phyloP scores from a whole-genome alignment of 2,797 vertebrate species.

The Potorous gilbertii region DNA sequence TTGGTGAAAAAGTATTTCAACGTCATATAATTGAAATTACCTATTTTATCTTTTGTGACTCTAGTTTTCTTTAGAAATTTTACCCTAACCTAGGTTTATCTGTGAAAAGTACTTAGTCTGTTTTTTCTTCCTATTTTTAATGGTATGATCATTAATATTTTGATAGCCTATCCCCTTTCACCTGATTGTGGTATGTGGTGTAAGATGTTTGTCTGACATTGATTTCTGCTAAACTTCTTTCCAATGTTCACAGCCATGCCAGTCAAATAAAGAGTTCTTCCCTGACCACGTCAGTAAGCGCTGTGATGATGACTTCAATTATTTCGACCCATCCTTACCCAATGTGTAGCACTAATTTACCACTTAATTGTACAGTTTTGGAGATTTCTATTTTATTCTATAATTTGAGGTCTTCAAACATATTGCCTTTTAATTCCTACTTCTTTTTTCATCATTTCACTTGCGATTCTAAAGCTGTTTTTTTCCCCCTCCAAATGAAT shows the following conservation, averaged over 20 bases:
- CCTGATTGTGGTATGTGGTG: neutral
- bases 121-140: neutral
- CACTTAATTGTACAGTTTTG: neutral
- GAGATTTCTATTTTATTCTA: neutral
- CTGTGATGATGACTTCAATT: neutral
- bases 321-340: neutral
- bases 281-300: neutral
- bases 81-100: neutral
- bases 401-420: neutral
- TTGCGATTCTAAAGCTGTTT: neutral
- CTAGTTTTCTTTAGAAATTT: neutral
- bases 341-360: neutral
- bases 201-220: neutral
- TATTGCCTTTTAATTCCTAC: neutral
- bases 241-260: neutral
- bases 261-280: neutral
- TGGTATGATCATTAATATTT: neutral
- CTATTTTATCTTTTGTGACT: neutral
- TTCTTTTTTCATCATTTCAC: neutral
- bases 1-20: neutral
- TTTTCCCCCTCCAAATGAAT: neutral
- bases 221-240: neutral
- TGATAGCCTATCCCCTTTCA: neutral
- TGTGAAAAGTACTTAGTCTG: neutral
- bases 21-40: conserved; percentile 28